A percentile compares a stretch with the other conserved stretches of the same genome.
phyloP scores from a whole-genome alignment of 2,888 invertebrate genomes.

The Adineta ricciae region DNA sequence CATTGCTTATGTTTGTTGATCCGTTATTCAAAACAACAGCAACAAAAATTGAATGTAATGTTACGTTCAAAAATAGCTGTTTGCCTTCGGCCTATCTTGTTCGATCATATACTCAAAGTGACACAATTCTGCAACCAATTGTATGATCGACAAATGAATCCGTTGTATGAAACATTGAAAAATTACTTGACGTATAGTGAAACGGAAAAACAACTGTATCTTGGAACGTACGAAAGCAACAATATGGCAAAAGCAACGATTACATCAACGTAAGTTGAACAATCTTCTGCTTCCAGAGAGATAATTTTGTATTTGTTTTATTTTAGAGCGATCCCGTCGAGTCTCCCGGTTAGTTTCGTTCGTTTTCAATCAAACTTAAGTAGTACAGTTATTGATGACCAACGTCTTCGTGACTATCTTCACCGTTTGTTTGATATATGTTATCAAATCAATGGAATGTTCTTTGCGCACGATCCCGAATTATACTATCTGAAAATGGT shows the following conservation, averaged over 20 bases:
- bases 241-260: conserved; percentile 19
- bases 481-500: background rate
- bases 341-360: background rate
- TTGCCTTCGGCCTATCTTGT: background rate
- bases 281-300: too few relatives aligned
- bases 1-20: conserved; percentile 19
- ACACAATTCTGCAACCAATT: conserved; percentile 6
- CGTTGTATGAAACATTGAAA: background rate
- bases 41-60: background rate
- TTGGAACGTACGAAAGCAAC: conserved; percentile 7
- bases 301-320: too few relatives aligned
- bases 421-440: conserved; percentile 11
- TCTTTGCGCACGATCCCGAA: background rate
- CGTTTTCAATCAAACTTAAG: background rate
- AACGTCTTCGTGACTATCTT: conserved; percentile 4
- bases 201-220: conserved; percentile 20
- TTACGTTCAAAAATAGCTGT: background rate
- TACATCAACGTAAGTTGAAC: background rate
- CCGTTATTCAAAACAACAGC: conserved; percentile 2
- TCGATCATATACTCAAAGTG: background rate
- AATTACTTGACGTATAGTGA: background rate
- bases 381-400: background rate
- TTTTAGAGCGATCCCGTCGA: background rate
- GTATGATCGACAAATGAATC: conserved; percentile 17
- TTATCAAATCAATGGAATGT: background rate